Percentiles rank a stretch among this genome's conserved stretches.
Conservation (phyloP, 2,113 vertebrate species). For the Mohoua ochrocephala region DNA sequence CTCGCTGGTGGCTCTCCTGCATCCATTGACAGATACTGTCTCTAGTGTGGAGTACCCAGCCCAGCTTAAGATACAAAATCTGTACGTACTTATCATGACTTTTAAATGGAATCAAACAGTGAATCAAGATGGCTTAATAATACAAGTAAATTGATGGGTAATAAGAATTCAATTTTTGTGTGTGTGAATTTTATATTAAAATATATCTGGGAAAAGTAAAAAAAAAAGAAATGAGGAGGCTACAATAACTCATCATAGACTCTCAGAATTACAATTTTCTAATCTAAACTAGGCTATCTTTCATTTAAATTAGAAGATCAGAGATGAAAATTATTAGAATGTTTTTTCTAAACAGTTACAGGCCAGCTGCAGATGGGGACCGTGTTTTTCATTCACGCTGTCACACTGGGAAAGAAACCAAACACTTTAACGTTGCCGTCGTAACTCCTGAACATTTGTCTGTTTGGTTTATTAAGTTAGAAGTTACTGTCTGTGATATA, state of each 20-base stretch:
- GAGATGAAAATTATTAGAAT: neutral
- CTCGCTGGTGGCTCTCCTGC: neutral
- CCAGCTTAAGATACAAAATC: neutral
- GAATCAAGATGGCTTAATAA: neutral
- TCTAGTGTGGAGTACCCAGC: accelerated
- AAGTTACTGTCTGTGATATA: slow-evolving; percentile 19
- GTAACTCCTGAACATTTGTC: slow-evolving; percentile 1
- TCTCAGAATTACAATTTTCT: neutral
- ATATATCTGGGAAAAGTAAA: neutral
- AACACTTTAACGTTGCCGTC: neutral
- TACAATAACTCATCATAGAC: neutral
- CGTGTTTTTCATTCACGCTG: neutral
- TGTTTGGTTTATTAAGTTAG: slow-evolving; percentile 42
- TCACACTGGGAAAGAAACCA: neutral
- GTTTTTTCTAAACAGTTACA: neutral
- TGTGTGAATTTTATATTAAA: neutral
- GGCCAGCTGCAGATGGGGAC: neutral
- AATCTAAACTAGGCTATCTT: neutral
- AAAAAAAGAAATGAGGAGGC: neutral
- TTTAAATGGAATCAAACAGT: neutral
- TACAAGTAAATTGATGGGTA: neutral
- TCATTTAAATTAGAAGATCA: neutral
- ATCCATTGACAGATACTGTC: neutral
- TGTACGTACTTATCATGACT: neutral
- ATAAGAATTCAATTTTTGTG: neutral